These are phyloP conservation scores for Bombus sylvicola DNA, from an alignment of 1,140 invertebrate species.

Conservation along the genomic window DNA sequence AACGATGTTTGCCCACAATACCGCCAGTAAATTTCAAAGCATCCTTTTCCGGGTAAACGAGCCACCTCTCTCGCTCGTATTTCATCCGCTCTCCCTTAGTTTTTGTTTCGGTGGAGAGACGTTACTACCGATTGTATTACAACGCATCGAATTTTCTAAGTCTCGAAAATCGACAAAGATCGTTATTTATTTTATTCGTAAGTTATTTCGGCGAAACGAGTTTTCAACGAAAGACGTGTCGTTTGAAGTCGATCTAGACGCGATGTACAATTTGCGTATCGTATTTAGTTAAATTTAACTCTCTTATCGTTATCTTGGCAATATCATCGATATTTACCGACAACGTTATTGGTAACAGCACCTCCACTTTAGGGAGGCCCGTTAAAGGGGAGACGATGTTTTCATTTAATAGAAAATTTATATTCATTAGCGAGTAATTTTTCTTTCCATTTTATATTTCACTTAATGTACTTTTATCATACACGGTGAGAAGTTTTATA, in stretches of 20 bases:
- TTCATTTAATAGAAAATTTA: background rate
- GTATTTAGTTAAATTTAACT: background rate
- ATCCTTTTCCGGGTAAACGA: background rate
- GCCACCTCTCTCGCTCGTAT: background rate
- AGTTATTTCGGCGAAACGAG: background rate
- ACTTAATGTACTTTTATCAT: background rate
- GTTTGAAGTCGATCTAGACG: rapidly evolving
- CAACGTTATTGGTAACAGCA: background rate
- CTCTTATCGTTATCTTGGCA: background rate
- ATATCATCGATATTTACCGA: background rate
- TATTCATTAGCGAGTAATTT: background rate
- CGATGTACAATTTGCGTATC: no score
- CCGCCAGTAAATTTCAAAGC: background rate
- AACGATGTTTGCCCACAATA: slow-evolving; percentile 46
- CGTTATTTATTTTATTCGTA: background rate
- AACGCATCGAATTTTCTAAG: rapidly evolving
- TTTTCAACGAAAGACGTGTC: background rate
- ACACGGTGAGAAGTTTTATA: background rate
- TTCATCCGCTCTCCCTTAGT: background rate
- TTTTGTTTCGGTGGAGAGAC: background rate
- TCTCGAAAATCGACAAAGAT: background rate
- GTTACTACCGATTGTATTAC: no score
- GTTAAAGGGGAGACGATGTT: background rate
- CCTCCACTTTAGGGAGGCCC: background rate
- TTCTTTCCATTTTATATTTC: background rate